Conservation (phyloP, 2,797 vertebrate species). For the Numenius phaeopus region DNA sequence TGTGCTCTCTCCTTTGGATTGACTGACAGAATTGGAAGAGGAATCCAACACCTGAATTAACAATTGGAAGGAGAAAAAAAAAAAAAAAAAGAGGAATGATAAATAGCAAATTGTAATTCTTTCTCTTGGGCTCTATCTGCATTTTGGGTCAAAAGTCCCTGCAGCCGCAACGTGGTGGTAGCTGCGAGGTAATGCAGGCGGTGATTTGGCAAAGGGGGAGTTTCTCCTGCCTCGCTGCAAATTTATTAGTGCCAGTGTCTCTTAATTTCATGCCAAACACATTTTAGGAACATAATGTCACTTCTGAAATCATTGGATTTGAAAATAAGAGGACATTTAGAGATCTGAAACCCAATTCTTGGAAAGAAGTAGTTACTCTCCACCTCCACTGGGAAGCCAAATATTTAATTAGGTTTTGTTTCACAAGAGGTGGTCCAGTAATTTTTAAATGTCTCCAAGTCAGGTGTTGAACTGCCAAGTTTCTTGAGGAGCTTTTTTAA, state of each 20-base stretch:
- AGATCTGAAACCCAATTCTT: slow-evolving; percentile 25
- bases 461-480: background rate
- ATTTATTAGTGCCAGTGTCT: background rate
- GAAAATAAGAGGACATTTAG: background rate
- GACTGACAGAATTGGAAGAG: background rate
- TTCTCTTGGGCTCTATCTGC: background rate
- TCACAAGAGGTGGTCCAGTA: slow-evolving; percentile 36
- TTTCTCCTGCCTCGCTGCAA: background rate
- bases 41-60: background rate
- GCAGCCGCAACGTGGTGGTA: background rate
- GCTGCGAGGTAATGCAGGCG: background rate
- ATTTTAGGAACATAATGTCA: slow-evolving; percentile 11
- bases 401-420: slow-evolving; percentile 52
- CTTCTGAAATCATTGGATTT: slow-evolving; percentile 18
- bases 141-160: background rate
- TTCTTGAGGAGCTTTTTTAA: background rate
- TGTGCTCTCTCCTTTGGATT: background rate
- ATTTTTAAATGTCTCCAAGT: background rate
- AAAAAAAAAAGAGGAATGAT: background rate
- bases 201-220: background rate
- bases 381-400: slow-evolving; percentile 5
- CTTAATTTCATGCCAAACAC: background rate
- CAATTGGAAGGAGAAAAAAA: background rate
- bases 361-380: slow-evolving; percentile 22
- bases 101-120: background rate